These are phyloP conservation scores for Sebastes itinus DNA, from an alignment of 2,797 vertebrate species.

Conservation along the genomic window DNA sequence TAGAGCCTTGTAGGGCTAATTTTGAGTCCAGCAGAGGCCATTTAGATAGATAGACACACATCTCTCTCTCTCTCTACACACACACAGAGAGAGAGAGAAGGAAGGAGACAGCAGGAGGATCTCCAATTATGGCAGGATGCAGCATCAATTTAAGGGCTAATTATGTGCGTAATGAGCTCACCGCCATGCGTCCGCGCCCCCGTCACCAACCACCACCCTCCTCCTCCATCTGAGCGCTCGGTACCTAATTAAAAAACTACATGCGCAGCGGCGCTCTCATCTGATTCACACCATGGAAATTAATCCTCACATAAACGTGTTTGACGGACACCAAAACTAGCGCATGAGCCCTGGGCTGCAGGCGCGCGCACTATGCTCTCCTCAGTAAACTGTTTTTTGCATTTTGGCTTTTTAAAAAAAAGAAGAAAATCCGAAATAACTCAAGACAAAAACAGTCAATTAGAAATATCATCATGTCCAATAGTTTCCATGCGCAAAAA, in stretches of 20 bases:
- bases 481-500: not conserved
- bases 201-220: constrained; percentile 84
- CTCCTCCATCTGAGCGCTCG: constrained; percentile 89
- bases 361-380: not conserved
- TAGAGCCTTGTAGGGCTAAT: constrained; percentile 27
- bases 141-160: constrained; percentile 98
- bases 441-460: not conserved
- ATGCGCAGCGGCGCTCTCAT: constrained; percentile 92
- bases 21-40: constrained; percentile 31
- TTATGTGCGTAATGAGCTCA: constrained; percentile 97
- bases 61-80: not conserved
- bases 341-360: constrained; percentile 21
- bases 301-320: constrained; percentile 97
- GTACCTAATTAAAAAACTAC: constrained; percentile 97
- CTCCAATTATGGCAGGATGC: constrained; percentile 96
- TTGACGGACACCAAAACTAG: constrained; percentile 81
- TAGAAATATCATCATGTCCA: not conserved
- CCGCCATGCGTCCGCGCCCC: constrained; percentile 91
- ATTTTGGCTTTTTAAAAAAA: constrained; percentile 18
- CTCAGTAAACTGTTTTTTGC: constrained; percentile 28
- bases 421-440: constrained; percentile 1
- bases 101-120: constrained; percentile 90
- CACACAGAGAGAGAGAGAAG: constrained; percentile 2
- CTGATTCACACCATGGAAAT: constrained; percentile 97
- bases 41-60: constrained; percentile 20